Percentiles rank a stretch among this genome's conserved stretches.
Evolutionary conservation across 1,140 invertebrate genomes (phyloP).

Genomic region (Papilio polyxenes): DNA sequence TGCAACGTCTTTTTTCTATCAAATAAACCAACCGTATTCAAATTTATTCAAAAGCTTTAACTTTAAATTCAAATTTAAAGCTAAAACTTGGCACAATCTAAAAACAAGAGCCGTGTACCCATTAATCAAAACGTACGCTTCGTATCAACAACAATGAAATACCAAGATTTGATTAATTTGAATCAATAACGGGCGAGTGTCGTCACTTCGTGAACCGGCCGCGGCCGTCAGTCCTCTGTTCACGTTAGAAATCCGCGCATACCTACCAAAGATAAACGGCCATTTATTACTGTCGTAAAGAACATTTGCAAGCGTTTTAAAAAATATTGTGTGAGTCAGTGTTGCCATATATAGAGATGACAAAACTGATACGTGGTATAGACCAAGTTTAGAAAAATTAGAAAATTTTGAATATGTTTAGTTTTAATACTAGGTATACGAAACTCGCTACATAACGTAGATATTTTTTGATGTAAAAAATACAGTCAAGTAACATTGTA

Average conservation of each 20-base stretch:
- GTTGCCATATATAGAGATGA: constrained; percentile 10
- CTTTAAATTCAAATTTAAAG: background rate
- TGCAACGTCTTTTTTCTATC: background rate
- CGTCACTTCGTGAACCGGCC: background rate
- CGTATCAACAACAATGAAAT: constrained; percentile 30
- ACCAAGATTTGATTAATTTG: constrained; percentile 32
- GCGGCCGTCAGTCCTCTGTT: background rate
- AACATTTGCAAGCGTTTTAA: background rate
- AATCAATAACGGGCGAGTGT: constrained; percentile 31
- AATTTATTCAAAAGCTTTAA: background rate
- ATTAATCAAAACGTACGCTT: constrained; percentile 30
- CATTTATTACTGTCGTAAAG: constrained; percentile 25
- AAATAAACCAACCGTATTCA: background rate
- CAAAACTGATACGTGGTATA: background rate
- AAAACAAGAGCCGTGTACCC: constrained; percentile 33
- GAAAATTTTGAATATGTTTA: no score
- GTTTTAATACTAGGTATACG: no score
- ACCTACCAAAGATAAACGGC: background rate
- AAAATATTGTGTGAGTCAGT: background rate
- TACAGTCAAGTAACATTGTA: no score
- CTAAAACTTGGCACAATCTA: constrained; percentile 18
- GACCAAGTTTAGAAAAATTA: background rate
- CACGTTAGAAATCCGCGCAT: constrained; percentile 24
- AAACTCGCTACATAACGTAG: no score
- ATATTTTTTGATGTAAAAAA: no score